These are phyloP conservation scores for Agrochola lychnidis DNA, from an alignment of 2,888 invertebrate genomes.

Conservation along the genomic window DNA sequence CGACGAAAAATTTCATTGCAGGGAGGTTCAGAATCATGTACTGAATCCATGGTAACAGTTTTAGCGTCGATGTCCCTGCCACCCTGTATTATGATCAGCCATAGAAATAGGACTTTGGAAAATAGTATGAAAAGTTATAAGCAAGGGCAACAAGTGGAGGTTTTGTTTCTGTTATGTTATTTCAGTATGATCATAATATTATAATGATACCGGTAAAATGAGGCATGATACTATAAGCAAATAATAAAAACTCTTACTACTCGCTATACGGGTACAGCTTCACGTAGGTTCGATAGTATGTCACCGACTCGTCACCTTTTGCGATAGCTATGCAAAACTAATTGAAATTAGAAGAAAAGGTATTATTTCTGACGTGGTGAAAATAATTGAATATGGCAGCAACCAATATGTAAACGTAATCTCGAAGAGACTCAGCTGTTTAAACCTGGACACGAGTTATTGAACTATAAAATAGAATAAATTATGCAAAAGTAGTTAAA, in stretches of 20 bases:
- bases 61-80: no score
- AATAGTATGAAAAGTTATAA: not conserved
- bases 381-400: not conserved
- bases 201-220: not conserved
- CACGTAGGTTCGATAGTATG: not conserved
- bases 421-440: not conserved
- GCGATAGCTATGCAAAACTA: constrained; percentile 51
- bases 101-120: not conserved
- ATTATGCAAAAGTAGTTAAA: constrained; percentile 1
- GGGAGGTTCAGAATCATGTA: no score
- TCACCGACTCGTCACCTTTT: constrained; percentile 8
- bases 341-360: constrained; percentile 18
- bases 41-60: no score
- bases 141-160: no score
- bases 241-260: not conserved
- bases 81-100: not conserved
- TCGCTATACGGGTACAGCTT: not conserved
- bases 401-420: not conserved
- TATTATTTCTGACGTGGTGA: not conserved
- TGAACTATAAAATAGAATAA: not conserved
- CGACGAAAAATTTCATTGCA: no score
- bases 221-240: not conserved
- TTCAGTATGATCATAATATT: not conserved
- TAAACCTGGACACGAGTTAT: not conserved
- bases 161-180: not conserved